phyloP scores from a whole-genome alignment of 2,888 invertebrate genomes.

The Epinotia brunnichana region DNA sequence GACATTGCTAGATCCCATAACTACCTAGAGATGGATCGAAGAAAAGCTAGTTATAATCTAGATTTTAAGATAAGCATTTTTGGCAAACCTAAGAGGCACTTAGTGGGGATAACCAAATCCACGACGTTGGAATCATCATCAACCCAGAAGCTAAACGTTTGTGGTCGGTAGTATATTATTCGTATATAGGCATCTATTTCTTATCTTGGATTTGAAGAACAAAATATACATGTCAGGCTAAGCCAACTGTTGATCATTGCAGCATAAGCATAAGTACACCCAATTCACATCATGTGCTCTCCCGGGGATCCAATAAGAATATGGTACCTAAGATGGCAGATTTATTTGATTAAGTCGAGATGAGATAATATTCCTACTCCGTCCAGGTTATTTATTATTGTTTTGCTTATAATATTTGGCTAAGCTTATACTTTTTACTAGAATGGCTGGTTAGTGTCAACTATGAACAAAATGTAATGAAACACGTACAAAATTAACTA shows the following conservation, averaged over 20 bases:
- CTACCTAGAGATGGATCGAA: constrained; percentile 35
- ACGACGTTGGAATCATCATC: not conserved
- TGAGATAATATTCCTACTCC: no score
- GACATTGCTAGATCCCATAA: constrained; percentile 30
- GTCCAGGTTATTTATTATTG: no score
- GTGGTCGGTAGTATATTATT: not conserved
- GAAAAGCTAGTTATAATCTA: constrained; percentile 26
- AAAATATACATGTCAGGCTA: no score
- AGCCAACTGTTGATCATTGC: no score
- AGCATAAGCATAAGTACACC: no score
- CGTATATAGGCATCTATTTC: not conserved
- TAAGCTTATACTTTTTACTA: not conserved
- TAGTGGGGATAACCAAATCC: constrained; percentile 51
- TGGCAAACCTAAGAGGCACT: constrained; percentile 58
- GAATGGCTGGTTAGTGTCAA: not conserved
- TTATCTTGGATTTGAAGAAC: no score
- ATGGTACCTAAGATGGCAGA: no score
- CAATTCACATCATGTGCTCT: no score
- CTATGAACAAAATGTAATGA: not conserved
- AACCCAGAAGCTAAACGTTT: not conserved
- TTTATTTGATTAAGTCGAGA: no score
- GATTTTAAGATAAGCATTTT: constrained; percentile 31
- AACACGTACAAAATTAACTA: not conserved
- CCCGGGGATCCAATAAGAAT: no score
- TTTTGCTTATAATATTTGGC: not conserved